Evolutionary conservation across 2,888 invertebrate genomes (phyloP).

Genomic region (Entomobrya multifasciata): DNA sequence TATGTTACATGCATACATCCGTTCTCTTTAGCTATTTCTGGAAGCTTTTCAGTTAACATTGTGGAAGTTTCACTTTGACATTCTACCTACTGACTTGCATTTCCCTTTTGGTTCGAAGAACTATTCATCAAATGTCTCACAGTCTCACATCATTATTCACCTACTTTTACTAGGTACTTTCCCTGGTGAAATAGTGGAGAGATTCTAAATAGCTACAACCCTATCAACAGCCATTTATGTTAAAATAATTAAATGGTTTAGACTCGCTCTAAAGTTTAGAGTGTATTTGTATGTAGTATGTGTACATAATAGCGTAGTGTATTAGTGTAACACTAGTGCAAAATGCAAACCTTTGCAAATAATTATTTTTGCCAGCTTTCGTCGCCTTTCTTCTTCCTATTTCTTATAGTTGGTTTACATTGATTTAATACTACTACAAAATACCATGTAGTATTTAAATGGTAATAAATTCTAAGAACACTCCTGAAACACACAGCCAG

Average conservation of each 20-base stretch:
- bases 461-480: too few species aligned
- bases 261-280: too few species aligned
- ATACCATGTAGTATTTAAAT: too few species aligned
- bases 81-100: conserved; percentile 57
- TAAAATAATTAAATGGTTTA: too few species aligned
- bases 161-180: conserved; percentile 25
- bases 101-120: conserved; percentile 14
- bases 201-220: too few species aligned
- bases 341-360: not conserved
- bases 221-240: too few species aligned
- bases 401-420: too few species aligned
- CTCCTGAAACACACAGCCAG: too few species aligned
- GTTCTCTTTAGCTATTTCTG: not conserved
- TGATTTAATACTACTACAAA: too few species aligned
- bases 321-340: too few species aligned
- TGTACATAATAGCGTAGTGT: too few species aligned
- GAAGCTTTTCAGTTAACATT: not conserved
- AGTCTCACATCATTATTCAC: conserved; percentile 62
- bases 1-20: not conserved
- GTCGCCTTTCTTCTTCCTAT: conserved; percentile 42
- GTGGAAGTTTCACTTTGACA: not conserved
- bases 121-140: conserved; percentile 60
- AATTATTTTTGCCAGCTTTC: not conserved
- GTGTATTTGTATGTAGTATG: too few species aligned
- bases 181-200: not conserved